These are phyloP conservation scores for Antitype chi DNA, from an alignment of 2,888 invertebrate genomes.

Conservation along the genomic window DNA sequence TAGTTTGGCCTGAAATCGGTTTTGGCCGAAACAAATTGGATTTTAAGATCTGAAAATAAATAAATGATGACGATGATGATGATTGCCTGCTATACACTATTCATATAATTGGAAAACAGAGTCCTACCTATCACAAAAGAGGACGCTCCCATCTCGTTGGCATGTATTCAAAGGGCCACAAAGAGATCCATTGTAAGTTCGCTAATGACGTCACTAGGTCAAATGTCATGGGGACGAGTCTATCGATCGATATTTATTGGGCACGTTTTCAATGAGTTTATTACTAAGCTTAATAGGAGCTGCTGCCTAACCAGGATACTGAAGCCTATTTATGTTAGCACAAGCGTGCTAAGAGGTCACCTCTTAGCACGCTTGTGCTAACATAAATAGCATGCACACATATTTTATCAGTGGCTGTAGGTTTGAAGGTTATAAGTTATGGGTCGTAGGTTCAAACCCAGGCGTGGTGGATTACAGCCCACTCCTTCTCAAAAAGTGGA, in stretches of 20 bases:
- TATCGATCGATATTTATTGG: conserved; percentile 7
- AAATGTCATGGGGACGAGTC: conserved; percentile 36
- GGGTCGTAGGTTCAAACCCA: too few relatives aligned
- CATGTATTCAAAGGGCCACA: conserved; percentile 13
- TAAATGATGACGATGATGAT: too few relatives aligned
- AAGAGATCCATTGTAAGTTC: conserved; percentile 13
- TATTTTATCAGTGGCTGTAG: not conserved
- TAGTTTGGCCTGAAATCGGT: too few relatives aligned
- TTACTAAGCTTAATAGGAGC: conserved; percentile 5
- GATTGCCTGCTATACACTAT: not conserved
- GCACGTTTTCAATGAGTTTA: conserved; percentile 39
- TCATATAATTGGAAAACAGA: not conserved
- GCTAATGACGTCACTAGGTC: conserved; percentile 21
- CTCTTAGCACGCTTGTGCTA: not conserved
- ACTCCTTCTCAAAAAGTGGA: too few relatives aligned
- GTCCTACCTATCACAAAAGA: not conserved
- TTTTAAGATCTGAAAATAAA: too few relatives aligned
- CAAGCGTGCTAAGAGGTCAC: too few relatives aligned
- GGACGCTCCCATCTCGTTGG: not conserved
- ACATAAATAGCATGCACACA: not conserved
- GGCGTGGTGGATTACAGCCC: too few relatives aligned
- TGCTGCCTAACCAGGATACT: conserved; percentile 17
- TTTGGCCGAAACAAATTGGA: too few relatives aligned
- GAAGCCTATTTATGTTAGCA: too few relatives aligned
- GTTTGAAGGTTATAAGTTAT: too few relatives aligned